Evolutionary conservation across 2,113 vertebrate genomes (phyloP).

Genomic region (Callocephalon fimbriatum): DNA sequence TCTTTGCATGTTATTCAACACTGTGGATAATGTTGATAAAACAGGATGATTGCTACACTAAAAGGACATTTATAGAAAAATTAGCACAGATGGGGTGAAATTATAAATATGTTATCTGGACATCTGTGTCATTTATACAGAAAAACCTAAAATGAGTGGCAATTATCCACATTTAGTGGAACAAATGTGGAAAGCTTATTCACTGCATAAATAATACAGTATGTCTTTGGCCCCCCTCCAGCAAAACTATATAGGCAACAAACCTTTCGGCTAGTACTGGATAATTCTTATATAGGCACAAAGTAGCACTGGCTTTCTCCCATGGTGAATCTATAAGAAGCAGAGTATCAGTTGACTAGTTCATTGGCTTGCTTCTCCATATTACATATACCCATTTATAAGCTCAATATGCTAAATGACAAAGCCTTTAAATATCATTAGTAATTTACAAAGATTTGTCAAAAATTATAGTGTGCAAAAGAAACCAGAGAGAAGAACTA

Average conservation of each 20-base stretch:
- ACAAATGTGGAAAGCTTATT: conserved; percentile 48
- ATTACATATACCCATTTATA: not conserved
- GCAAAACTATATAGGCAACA: conserved; percentile 5
- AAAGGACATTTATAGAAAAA: conserved; percentile 58
- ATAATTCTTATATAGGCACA: not conserved
- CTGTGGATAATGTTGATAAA: conserved; percentile 48
- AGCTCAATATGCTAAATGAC: not conserved
- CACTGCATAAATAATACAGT: conserved; percentile 43
- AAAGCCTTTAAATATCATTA: not conserved
- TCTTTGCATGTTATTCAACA: conserved; percentile 59
- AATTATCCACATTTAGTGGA: conserved; percentile 57
- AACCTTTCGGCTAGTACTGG: not conserved
- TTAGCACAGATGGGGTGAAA: conserved; percentile 65
- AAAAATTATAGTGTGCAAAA: not conserved
- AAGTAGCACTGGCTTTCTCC: not conserved
- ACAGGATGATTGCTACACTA: conserved; percentile 33
- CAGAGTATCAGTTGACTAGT: not conserved
- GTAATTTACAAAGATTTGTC: not conserved
- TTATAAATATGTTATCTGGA: conserved; percentile 61
- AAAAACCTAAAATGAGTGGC: conserved; percentile 53
- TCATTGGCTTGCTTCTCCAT: not conserved
- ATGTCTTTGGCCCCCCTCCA: conserved; percentile 22
- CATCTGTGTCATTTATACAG: conserved; percentile 67
- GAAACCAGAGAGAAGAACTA: not conserved
- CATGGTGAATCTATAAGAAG: not conserved